phyloP scores from a whole-genome alignment of 2,888 invertebrate genomes.

The Xylota segnis region DNA sequence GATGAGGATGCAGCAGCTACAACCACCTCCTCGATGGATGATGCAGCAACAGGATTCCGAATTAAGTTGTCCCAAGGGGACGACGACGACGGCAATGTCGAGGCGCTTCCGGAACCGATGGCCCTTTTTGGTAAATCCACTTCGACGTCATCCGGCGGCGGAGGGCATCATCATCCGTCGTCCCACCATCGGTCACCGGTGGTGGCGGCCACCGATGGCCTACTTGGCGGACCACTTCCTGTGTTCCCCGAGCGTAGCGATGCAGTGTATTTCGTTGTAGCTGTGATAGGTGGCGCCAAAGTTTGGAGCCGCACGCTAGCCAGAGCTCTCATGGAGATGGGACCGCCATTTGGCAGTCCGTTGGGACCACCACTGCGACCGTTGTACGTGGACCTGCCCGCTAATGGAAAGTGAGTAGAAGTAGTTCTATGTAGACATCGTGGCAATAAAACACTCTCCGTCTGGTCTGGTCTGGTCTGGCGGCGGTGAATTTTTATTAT shows the following conservation, averaged over 20 bases:
- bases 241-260: conserved; percentile 79
- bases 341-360: conserved; percentile 79
- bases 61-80: conserved; percentile 66
- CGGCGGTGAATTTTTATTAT: conserved; percentile 4
- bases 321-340: conserved; percentile 79
- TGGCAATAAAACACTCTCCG: conserved; percentile 20
- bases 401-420: conserved; percentile 79
- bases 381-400: conserved; percentile 79
- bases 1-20: background rate
- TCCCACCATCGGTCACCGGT: conserved; percentile 46
- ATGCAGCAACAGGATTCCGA: conserved; percentile 55
- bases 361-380: conserved; percentile 79
- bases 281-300: conserved; percentile 79
- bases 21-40: conserved; percentile 1
- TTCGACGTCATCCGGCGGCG: conserved; percentile 48
- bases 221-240: conserved; percentile 67
- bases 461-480: background rate
- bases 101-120: conserved; percentile 72
- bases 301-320: conserved; percentile 79
- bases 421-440: conserved; percentile 18
- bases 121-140: conserved; percentile 63
- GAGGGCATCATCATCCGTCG: conserved; percentile 55
- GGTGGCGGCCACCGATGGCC: conserved; percentile 44
- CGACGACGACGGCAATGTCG: too few relatives aligned
- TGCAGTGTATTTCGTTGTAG: conserved; percentile 80